Percentiles rank a stretch among this genome's conserved stretches.
Conservation (phyloP, 2,113 vertebrate species). For the Ctenodactylus gundi region DNA sequence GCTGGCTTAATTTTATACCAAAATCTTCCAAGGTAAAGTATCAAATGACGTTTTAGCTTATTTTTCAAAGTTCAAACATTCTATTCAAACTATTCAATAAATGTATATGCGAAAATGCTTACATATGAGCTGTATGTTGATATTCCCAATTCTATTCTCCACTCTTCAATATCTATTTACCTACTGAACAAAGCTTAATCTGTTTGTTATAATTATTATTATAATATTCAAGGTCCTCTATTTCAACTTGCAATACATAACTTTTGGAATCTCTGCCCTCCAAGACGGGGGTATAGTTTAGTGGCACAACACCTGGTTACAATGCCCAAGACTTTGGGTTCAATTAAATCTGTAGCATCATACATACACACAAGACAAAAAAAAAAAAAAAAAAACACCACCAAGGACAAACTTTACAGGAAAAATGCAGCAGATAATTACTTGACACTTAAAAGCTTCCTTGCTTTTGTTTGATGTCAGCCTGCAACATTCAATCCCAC, state of each 20-base stretch:
- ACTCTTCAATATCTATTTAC: not conserved
- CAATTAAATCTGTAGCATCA: not conserved
- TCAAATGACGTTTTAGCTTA: not conserved
- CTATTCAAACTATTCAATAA: not conserved
- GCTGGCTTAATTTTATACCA: not conserved
- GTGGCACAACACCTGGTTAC: not conserved
- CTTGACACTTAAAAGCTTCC: not conserved
- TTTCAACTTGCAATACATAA: not conserved
- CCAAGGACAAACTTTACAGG: too few species aligned
- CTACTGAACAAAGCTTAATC: not conserved
- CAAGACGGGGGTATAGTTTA: not conserved
- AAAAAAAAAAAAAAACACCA: not conserved
- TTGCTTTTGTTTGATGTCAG: conserved; percentile 21
- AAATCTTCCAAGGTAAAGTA: not conserved
- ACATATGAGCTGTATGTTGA: not conserved
- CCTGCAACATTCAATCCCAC: not conserved
- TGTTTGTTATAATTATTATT: not conserved
- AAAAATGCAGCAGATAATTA: not conserved
- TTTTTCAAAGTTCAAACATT: conserved; percentile 4
- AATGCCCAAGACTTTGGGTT: not conserved
- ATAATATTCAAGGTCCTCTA: not conserved
- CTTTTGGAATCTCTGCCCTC: not conserved
- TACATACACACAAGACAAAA: not conserved
- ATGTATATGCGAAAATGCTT: not conserved
- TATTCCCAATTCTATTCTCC: not conserved